Conservation (phyloP, 2,113 vertebrate genomes). For the Steatornis caripensis region DNA sequence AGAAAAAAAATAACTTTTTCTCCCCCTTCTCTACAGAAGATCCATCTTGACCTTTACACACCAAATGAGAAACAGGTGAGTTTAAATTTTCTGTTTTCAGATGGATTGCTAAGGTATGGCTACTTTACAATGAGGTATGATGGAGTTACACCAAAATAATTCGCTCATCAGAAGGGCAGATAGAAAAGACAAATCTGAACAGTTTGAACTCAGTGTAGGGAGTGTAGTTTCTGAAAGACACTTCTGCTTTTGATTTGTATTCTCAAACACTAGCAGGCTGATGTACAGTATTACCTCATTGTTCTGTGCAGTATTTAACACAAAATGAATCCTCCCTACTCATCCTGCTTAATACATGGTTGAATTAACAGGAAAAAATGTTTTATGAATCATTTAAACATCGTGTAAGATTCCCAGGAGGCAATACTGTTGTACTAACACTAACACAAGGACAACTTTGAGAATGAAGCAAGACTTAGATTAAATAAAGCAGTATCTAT, state of each 20-base stretch:
- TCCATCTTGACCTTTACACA: conserved; percentile 29
- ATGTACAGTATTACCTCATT: background rate
- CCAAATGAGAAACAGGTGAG: conserved; percentile 19
- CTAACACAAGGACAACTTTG: background rate
- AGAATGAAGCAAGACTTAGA: background rate
- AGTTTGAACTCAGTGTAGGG: background rate
- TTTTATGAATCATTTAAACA: background rate
- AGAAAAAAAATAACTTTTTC: conserved; percentile 11
- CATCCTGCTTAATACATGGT: background rate
- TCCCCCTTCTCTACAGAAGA: background rate
- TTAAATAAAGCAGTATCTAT: background rate
- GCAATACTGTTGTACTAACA: background rate
- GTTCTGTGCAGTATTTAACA: background rate
- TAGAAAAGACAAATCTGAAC: background rate
- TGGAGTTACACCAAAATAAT: background rate
- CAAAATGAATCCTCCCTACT: background rate
- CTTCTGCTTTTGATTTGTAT: background rate
- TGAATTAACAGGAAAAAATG: background rate
- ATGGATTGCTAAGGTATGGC: background rate
- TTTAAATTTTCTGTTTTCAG: background rate
- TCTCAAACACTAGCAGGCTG: background rate
- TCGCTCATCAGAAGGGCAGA: background rate
- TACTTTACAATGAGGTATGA: background rate
- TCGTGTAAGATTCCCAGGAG: background rate
- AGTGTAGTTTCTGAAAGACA: background rate